Conservation (phyloP, 2,113 vertebrate genomes). For the Chloropsis cyanopogon region DNA sequence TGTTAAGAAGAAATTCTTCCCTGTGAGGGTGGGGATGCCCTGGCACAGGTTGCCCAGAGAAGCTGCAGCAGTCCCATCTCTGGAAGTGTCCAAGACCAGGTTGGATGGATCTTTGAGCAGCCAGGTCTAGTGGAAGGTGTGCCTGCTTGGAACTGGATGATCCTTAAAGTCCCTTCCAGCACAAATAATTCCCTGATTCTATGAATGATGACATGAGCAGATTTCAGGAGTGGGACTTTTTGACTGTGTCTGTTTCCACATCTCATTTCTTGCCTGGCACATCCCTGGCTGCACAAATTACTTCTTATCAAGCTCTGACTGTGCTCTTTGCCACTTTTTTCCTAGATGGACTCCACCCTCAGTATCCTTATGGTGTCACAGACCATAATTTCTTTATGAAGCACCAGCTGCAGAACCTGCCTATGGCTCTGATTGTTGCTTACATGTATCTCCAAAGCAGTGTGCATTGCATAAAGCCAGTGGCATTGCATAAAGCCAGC, state of each 20-base stretch:
- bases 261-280: not conserved
- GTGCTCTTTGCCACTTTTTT: not conserved
- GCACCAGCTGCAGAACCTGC: not conserved
- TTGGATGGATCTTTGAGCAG: not conserved
- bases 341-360: not conserved
- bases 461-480: not conserved
- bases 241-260: not conserved
- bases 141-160: not conserved
- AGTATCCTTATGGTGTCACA: not conserved
- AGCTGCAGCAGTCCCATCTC: not conserved
- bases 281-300: not conserved
- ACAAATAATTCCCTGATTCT: not conserved
- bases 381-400: not conserved
- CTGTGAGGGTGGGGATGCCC: not conserved
- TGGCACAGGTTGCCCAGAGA: not conserved
- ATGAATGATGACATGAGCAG: not conserved
- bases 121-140: not conserved
- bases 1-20: not conserved
- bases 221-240: not conserved
- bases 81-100: not conserved
- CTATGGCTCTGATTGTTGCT: fast-evolving
- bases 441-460: not conserved
- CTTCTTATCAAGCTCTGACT: not conserved
- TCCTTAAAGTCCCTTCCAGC: not conserved
- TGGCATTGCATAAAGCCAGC: not conserved